Base-by-base conservation (phyloP, 2,888 invertebrate genomes). In the Girardia tigrina region DNA sequence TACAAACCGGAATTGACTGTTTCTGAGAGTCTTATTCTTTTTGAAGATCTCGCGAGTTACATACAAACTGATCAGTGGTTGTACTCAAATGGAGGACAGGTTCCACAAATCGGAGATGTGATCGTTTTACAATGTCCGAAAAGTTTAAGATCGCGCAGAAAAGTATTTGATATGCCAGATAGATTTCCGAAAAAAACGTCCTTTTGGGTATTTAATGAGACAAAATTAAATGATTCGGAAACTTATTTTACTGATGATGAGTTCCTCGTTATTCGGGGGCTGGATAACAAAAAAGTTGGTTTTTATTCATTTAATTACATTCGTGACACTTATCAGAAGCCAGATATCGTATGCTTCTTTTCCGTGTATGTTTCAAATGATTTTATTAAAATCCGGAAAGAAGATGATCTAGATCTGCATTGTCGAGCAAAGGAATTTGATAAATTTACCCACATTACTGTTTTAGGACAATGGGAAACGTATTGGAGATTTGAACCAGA, bases 121-220 rank as follows among this genome's bases (percentile, higher is more conserved):
- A 56, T 56, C 4, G 56, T 56, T 56, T 56, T 56, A 56, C 56
- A 56, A 56, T 56, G 56, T 56, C 56, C 56, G 23, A 56, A 56
- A 56, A 4, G 2, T 4, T 56, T 56, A 56, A 56, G 23, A n/a
- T 56, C 56, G n/a, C 56, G 56, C n/a, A 4, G n/a, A 56, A 56
- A 56, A 23, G 56, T 56, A 20, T 56, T 56, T 56, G 56, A 56
- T 56, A 23, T n/a, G 23, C n/a, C n/a, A 12, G 56, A 56, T 56
- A 56, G 56, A 56, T 56, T 56, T 56, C 56, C 56, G 4, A 56
- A n/a, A 23, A 56, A 56, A n/a, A 16, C 4, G 4, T 56, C 56
- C 23, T 56, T 12, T 56, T 56, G 56, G 56, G n/a, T 56, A 56
- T 56, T 56, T 56, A 56, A 56, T 56, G 2, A 56, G 23, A 56